A percentile compares a stretch with the other conserved stretches of the same genome.
These are phyloP conservation scores for Lanius collurio DNA, from an alignment of 2,113 vertebrate species.

Conservation along the genomic window DNA sequence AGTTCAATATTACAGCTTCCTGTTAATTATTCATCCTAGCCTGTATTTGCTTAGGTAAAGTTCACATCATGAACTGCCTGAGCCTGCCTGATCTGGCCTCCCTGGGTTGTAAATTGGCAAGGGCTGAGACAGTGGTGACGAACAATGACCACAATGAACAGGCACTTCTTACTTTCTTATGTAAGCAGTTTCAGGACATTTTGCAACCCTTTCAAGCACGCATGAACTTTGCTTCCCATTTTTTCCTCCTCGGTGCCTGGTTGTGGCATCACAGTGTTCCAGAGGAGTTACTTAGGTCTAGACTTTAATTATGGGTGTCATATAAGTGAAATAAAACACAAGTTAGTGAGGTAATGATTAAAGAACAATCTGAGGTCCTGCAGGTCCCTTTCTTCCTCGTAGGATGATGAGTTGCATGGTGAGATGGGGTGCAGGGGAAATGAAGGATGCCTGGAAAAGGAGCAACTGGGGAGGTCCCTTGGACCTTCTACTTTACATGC, in stretches of 20 bases:
- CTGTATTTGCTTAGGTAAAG: neutral
- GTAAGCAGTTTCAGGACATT: neutral
- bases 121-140: neutral
- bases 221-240: neutral
- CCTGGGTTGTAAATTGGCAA: neutral
- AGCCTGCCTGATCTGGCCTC: neutral
- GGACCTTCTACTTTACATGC: neutral
- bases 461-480: neutral
- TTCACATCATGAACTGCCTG: neutral
- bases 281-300: neutral
- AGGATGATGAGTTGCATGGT: fast-evolving
- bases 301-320: neutral
- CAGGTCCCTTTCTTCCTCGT: neutral
- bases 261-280: fast-evolving
- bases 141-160: neutral
- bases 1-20: neutral
- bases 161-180: neutral
- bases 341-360: neutral
- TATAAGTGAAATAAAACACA: neutral
- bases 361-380: neutral
- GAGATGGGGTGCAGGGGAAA: neutral
- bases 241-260: neutral
- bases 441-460: neutral
- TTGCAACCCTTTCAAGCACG: fast-evolving
- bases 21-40: conserved; percentile 55